Evolutionary conservation across 2,113 vertebrate species (phyloP).

Genomic region (Engraulis encrasicolus): DNA sequence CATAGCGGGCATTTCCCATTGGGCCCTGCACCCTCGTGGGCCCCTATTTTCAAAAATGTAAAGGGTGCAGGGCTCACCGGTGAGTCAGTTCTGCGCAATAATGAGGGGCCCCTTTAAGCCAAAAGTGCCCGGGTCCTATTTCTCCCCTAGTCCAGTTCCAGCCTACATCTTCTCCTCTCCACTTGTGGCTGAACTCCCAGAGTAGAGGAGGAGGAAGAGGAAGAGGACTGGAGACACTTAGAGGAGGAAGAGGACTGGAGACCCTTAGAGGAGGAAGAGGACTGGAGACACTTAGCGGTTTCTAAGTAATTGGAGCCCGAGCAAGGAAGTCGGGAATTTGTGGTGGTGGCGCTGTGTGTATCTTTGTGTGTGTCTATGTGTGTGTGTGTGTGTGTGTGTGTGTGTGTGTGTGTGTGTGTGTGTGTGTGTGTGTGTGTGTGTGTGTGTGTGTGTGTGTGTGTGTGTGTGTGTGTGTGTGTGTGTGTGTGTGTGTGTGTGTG

Average conservation of each 20-base stretch:
- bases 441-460: background rate
- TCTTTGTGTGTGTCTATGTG: background rate
- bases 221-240: background rate
- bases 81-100: no score
- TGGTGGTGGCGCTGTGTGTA: background rate
- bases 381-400: background rate
- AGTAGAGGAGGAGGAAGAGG: background rate
- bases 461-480: background rate
- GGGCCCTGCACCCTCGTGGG: no score
- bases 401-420: background rate
- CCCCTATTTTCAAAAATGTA: no score
- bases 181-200: background rate
- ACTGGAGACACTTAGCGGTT: background rate
- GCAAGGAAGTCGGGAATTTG: no score
- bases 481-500: background rate
- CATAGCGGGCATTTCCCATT: no score
- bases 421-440: background rate
- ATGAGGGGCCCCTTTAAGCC: no score
- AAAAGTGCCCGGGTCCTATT: no score
- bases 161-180: background rate
- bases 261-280: background rate
- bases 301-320: no score
- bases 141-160: no score
- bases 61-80: no score
- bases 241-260: background rate